A percentile compares a stretch with the other conserved stretches of the same genome.
These are phyloP conservation scores for Epistrophe grossulariae DNA, from an alignment of 2,888 invertebrate genomes.

Conservation along the genomic window DNA sequence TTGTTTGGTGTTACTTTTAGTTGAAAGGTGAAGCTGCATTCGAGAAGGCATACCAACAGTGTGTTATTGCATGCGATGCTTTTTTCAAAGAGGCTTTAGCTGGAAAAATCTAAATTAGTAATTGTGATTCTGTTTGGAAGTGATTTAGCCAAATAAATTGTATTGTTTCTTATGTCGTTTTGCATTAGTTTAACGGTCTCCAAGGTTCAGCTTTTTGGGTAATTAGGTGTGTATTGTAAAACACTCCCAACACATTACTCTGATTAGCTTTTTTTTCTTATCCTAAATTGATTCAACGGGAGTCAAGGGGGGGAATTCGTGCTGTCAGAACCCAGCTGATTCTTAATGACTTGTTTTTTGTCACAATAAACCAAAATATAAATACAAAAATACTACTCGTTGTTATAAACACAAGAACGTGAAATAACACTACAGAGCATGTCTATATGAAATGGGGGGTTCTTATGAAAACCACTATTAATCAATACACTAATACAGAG, in stretches of 20 bases:
- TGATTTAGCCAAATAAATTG: constrained; percentile 57
- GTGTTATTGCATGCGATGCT: constrained; percentile 87
- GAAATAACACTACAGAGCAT: neutral
- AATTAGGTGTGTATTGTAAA: too few species aligned
- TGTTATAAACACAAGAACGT: neutral
- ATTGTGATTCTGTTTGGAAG: constrained; percentile 21
- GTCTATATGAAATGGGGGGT: neutral
- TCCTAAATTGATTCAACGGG: too few species aligned
- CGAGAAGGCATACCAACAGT: constrained; percentile 91
- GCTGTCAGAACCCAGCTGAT: constrained; percentile 10
- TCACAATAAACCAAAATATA: neutral
- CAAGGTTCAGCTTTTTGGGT: neutral
- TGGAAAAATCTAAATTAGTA: constrained; percentile 76
- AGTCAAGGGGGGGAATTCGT: neutral
- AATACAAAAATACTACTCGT: neutral
- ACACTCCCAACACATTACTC: too few species aligned
- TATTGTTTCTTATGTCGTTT: constrained; percentile 22
- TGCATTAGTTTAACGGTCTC: neutral
- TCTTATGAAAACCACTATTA: neutral
- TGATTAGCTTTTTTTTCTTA: too few species aligned
- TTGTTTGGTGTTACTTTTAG: constrained; percentile 82
- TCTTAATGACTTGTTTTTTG: neutral
- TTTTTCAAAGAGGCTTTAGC: constrained; percentile 85
- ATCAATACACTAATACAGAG: neutral
- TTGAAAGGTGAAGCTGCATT: constrained; percentile 88